Evolutionary conservation across 2,113 vertebrate genomes (phyloP), one percentile per base, ranked within the genome.

Genomic region (Microtus montanus): DNA sequence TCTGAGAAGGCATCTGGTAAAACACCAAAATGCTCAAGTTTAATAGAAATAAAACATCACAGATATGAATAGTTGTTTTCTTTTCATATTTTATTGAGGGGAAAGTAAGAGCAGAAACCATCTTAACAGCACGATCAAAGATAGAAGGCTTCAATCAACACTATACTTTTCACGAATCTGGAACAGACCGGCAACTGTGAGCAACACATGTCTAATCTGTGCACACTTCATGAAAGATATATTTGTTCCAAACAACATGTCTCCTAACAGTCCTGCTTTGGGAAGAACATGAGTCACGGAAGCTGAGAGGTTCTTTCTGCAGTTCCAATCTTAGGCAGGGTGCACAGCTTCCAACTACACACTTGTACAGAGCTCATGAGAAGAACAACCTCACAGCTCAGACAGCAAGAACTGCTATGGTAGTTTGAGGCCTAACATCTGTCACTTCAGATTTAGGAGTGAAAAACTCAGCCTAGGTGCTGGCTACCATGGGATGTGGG

Each of bases 231-330:
- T 87, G 6, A 68, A 82, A 90, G 87, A 96, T 93, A 86, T 49
- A 95, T 94, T 95, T 98, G 95, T 96, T 96, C 89, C 92, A 94
- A 97, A 94, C 87, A 93, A 83, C 95, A 96, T 92, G 78, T 96
- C 94, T 95, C 93, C 73, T 94, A 73, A 78, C 1, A 35, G 89
- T 92, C 38, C 84, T 63, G 30, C 92, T 91, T 68, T 54, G 88
- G 68, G 71, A 93, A 85, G 87, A 92, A 87, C 47, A 52, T 96
- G 96, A 97, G 92, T 96, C 94, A 96, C 49, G 41, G 28, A 82
- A 74, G 90, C 94, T 64, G 68, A 90, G 80, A 94, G 89, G 71
- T n/a, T 58, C 75, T 94, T 35, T 87, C 89, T 71, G 41, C 70
- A 96, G 92, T 52, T 94, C 95, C 95, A 96, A 94, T 70, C 96